These are phyloP conservation scores for Drepanosiphum platanoidis DNA, from an alignment of 2,888 invertebrate genomes.

Conservation along the genomic window DNA sequence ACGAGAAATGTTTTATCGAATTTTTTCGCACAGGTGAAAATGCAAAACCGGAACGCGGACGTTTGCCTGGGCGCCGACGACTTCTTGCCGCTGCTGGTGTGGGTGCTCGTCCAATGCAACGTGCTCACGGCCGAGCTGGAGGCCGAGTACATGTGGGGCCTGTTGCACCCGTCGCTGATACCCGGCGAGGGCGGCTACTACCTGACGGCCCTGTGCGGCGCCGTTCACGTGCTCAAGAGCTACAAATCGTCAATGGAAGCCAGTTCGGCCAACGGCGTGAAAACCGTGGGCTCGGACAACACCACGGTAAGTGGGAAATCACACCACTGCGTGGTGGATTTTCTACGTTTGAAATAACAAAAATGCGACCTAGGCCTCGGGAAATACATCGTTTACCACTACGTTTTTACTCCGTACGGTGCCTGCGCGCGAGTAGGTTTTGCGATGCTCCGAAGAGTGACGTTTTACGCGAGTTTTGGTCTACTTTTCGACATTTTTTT, in stretches of 20 bases:
- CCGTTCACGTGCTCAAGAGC: conserved; percentile 87
- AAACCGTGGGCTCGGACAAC: conserved; percentile 43
- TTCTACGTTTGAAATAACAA: too few relatives aligned
- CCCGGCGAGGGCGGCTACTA: conserved; percentile 96
- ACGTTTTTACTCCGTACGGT: too few relatives aligned
- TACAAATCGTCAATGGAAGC: conserved; percentile 67
- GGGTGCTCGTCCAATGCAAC: conserved; percentile 88
- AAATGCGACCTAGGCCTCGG: too few relatives aligned
- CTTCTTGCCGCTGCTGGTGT: conserved; percentile 89
- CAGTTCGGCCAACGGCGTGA: conserved; percentile 16
- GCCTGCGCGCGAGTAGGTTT: too few relatives aligned
- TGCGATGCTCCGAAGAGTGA: too few relatives aligned
- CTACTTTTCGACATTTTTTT: too few relatives aligned
- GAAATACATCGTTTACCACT: too few relatives aligned
- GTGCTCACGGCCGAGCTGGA: conserved; percentile 93
- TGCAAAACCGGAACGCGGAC: conserved; percentile 70
- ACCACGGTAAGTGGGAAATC: conserved; percentile 49
- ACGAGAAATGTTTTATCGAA: too few relatives aligned
- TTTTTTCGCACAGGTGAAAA: conserved; percentile 74
- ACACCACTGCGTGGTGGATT: too few relatives aligned
- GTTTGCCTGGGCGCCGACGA: conserved; percentile 83
- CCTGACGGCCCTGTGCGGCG: conserved; percentile 91
- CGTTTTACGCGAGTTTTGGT: too few relatives aligned
- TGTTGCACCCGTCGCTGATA: conserved; percentile 88
- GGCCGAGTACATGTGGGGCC: conserved; percentile 93